These are phyloP conservation scores for Oasisia sp. DNA, from an alignment of 2,888 invertebrate genomes.

Conservation along the genomic window DNA sequence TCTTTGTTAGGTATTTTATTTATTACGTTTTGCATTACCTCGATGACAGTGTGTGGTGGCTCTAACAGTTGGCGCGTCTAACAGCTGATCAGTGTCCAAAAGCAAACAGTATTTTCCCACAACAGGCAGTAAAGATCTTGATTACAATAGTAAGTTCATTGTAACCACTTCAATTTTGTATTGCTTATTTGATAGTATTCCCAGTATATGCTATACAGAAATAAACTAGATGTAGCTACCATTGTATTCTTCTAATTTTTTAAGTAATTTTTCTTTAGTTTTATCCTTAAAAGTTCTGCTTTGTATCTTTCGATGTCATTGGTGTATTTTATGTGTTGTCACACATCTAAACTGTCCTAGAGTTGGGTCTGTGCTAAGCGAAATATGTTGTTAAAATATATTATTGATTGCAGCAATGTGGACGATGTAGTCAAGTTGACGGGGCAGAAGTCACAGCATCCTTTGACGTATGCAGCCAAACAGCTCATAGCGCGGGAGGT, in stretches of 20 bases:
- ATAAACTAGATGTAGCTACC: background rate
- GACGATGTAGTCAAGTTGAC: slow-evolving; percentile 74
- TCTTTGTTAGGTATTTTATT: background rate
- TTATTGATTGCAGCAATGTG: slow-evolving; percentile 70
- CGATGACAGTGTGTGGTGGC: no score
- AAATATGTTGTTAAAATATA: slow-evolving; percentile 34
- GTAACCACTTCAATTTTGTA: background rate
- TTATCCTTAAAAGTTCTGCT: background rate
- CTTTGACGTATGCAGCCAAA: slow-evolving; percentile 76
- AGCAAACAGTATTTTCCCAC: no score
- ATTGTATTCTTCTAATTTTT: background rate
- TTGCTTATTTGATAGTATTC: background rate
- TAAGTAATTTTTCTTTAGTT: background rate
- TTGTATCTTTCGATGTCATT: background rate
- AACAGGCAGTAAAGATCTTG: no score
- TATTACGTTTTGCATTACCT: background rate
- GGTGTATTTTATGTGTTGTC: background rate
- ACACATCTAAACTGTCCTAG: background rate
- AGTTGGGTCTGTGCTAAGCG: background rate
- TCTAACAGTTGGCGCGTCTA: no score
- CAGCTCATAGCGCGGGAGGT: slow-evolving; percentile 84
- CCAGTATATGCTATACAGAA: background rate
- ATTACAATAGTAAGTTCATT: no score
- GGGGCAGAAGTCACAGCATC: slow-evolving; percentile 63
- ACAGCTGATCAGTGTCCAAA: no score